Evolutionary conservation across 2,113 vertebrate species (phyloP), one percentile per base, ranked within the genome.

Genomic region (Phalacrocorax aristotelis): DNA sequence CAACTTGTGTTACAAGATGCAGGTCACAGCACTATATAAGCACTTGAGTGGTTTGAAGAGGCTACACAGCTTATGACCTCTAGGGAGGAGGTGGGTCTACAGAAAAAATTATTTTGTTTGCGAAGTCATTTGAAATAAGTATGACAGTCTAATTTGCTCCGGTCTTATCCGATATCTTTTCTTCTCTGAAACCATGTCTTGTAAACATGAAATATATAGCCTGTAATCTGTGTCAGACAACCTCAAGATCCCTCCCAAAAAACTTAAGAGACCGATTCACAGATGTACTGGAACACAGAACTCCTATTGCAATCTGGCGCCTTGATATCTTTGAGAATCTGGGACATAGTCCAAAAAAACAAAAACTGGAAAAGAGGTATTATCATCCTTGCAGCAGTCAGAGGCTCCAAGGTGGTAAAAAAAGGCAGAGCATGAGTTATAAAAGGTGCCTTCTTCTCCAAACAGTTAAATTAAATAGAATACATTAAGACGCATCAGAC

Each of bases 201-300:
- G 82, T 93, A 94, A 93, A 93, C 54, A 77, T 46, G 76, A 96
- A 95, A 94, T 87, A 76, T 27, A 93, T 64, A 95, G 79, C 62
- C 76, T 61, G 57, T 79, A 84, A 96, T 95, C 96, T 89, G 60
- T 91, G 86, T 97, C 85, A 96, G 88, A 83, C 21, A 8, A 92
- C 90, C 77, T 76, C 90, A 52, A 76, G 83, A 89, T 94, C 46
- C 49, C 65, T 79, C 69, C 80, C 69, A 38, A 93, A 95, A 81
- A 92, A 11, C 48, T 86, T 83, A 61, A 87, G 92, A 88, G 93
- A 19, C 91, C 68, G 91, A 94, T 91, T 96, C 93, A 95, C 90
- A 95, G 92, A 96, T 83, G 87, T 49, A 95, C 79, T 93, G 90
- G 87, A 96, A 96, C 84, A 95, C 58, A 93, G 62, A 90, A 96